Base-by-base conservation (phyloP, 2,797 vertebrate genomes). In the Prionace glauca region DNA sequence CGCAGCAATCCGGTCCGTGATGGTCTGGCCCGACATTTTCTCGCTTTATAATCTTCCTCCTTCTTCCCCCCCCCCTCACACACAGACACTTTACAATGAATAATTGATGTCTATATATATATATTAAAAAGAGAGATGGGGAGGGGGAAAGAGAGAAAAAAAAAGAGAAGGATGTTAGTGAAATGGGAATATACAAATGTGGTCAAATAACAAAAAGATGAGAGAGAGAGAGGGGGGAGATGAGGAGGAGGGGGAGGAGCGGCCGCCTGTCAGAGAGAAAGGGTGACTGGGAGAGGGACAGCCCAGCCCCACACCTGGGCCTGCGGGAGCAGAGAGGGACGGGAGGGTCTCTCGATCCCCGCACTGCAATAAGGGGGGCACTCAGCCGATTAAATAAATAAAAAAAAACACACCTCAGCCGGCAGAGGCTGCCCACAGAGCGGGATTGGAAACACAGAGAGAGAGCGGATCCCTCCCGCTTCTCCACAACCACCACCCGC, bases 21-120 rank as follows among this genome's bases (percentile, higher is more conserved):
- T 98, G 96, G 99, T 99, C 97, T 99, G 99, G 96, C 99, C 99
- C 98, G 99, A 99, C 99, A 99, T 99, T 98, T 99, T 99, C 98
- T 97, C 96, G 96, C 96, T 95, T 96, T 96, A 56, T 56, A 84
- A 95, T 87, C 95, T 96, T 96, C 95, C 18, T 69, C n/a, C 36
- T 96, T 95, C 96, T 97, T 96, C 96, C 96, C 32, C 32, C 32
- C n/a, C n/a, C 72, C 1, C 72, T 2, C 72, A 11, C 32, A 11
- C 72, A 20, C 65, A 67, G 14, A 67, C 65, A 96, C 92, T 94
- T 10, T 92, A 95, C 22, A 95, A 96, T 97, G 96, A 96, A 97
- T 96, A 96, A 96, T 96, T 96, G 96, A 67, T 62, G 96, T 96
- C 62, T 50, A 50, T 50, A 50, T 50, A 50, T 50, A 50, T 2